Percentiles rank a stretch among this genome's conserved stretches.
These are phyloP conservation scores for Labia minor DNA, from an alignment of 2,888 invertebrate genomes.

Conservation along the genomic window DNA sequence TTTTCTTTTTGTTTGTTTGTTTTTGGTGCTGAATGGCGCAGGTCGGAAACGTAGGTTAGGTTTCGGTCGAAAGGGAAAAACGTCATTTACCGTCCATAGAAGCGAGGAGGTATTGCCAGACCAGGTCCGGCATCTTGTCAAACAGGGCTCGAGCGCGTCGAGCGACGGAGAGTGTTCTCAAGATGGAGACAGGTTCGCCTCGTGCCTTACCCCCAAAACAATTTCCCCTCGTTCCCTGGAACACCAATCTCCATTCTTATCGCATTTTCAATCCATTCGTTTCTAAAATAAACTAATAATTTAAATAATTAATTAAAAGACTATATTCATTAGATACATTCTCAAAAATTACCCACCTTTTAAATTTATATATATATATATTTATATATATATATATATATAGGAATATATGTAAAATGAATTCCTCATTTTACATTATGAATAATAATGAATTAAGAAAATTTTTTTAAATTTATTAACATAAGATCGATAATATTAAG, in stretches of 20 bases:
- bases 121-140: constrained; percentile 55
- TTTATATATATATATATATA: too few species aligned
- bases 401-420: too few species aligned
- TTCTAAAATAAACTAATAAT: too few species aligned
- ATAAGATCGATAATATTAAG: too few species aligned
- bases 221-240: background rate
- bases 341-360: too few species aligned
- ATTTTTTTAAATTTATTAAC: too few species aligned
- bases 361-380: too few species aligned
- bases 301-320: too few species aligned
- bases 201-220: background rate
- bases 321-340: too few species aligned
- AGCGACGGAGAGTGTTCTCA: constrained; percentile 73
- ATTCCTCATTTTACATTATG: too few species aligned
- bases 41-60: constrained; percentile 90
- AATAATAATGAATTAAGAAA: too few species aligned
- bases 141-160: constrained; percentile 83
- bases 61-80: constrained; percentile 89
- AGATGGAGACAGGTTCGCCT: constrained; percentile 33
- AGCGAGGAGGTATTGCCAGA: constrained; percentile 94
- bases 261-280: background rate
- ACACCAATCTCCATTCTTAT: too few species aligned
- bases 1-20: background rate
- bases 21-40: constrained; percentile 34
- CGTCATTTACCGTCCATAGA: constrained; percentile 93